A percentile compares a stretch with the other conserved stretches of the same genome.
Conservation (phyloP, 2,797 vertebrate species). For the Acrossocheilus fasciatus region DNA sequence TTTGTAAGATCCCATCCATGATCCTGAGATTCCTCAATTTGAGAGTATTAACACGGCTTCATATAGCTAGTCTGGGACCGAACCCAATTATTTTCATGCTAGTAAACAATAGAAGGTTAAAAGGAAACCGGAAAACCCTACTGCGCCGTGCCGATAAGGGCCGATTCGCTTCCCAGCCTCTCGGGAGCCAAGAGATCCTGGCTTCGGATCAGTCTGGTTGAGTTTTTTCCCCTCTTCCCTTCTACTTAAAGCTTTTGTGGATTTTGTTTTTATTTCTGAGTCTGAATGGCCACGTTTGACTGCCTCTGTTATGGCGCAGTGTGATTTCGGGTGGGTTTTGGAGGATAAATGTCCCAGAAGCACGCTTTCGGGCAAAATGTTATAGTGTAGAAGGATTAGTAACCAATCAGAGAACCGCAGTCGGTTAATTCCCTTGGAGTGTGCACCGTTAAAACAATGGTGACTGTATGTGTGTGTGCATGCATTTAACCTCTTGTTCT, state of each 20-base stretch:
- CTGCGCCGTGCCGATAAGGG: conserved; percentile 74
- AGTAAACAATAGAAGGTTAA: conserved; percentile 65
- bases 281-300: conserved; percentile 17
- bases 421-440: conserved; percentile 4
- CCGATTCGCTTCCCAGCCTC: conserved; percentile 61
- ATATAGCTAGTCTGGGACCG: conserved; percentile 47
- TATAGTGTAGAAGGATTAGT: conserved; percentile 40
- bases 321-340: conserved; percentile 16
- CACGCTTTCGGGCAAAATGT: conserved; percentile 27
- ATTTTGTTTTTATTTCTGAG: conserved; percentile 47
- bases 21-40: conserved; percentile 76
- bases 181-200: conserved; percentile 60
- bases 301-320: conserved; percentile 19
- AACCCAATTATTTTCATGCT: conserved; percentile 65
- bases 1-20: conserved; percentile 43
- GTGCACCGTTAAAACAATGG: conserved; percentile 25
- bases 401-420: conserved; percentile 39
- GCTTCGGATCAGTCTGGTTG: conserved; percentile 51
- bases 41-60: conserved; percentile 61
- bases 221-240: neutral
- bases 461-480: neutral
- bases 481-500: conserved; percentile 27
- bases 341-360: conserved; percentile 28
- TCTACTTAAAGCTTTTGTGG: conserved; percentile 29
- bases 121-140: conserved; percentile 64